Base-by-base conservation (phyloP, 2,888 invertebrate genomes). In the Unio pictorum region DNA sequence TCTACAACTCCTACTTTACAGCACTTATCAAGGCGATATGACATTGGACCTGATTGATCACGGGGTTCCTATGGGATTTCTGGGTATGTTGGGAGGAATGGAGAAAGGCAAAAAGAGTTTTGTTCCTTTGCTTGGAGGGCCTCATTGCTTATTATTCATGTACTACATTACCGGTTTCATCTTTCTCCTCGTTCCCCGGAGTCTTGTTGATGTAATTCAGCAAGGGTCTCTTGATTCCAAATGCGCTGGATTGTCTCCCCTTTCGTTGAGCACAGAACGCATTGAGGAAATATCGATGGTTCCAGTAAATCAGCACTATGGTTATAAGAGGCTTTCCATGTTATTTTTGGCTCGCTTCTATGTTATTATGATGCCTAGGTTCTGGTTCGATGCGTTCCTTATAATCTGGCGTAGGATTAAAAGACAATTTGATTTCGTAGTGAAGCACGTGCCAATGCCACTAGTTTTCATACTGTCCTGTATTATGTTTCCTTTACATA, bases 71-170 rank as follows among this genome's bases (percentile, higher is more conserved):
- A 60, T 75, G 61, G 72, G 70, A 23, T 75, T 72, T 65, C 67
- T 75, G 7, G 72, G 72, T 17, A 69, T 75, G 70, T 61, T 75
- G 15, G 72, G 66, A 11, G 74, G 74, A 7, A 66, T 70, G 59
- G 66, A 75, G 34, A 72, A 66, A 55, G 72, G 74, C 56, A 58
- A 56, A 58, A 28, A 56, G 4, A 67, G 62, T 54, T 75, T 72
- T 58, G 28, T 72, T 18, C 72, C 72, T 45, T 23, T 66, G 17
- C 64, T 75, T 30, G 74, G 72, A 17, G 74, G 74, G 7, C 74
- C 74, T 17, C 70, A 63, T 55, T 30, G 55, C 57, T 61, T 75
- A 26, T 55, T 75, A 5, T 23, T 58, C 8, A 55, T 54, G 18
- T 75, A 59, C 28, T 72, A 70, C 28, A 57, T 70, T 20, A 64